Evolutionary conservation across 2,888 invertebrate genomes (phyloP).

Genomic region (Lithosia quadra): DNA sequence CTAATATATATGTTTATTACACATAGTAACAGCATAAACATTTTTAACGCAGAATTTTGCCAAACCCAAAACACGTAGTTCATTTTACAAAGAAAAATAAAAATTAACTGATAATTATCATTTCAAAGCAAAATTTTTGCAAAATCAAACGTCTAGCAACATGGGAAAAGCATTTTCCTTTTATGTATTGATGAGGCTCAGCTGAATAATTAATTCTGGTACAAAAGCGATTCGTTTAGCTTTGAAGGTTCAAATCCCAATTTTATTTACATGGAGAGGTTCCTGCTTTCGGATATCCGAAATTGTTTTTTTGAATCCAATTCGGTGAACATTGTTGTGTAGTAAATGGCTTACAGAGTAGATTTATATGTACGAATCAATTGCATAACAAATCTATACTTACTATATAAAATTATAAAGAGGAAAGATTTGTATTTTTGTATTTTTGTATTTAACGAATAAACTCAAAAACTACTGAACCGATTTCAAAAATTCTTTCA

Average conservation of each 20-base stretch:
- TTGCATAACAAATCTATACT: constrained; percentile 16
- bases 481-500: too few relatives aligned
- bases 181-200: constrained; percentile 12
- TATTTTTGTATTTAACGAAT: background rate
- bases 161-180: constrained; percentile 4
- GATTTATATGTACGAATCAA: constrained; percentile 14
- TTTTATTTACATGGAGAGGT: constrained; percentile 31
- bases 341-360: constrained; percentile 8
- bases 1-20: background rate
- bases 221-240: constrained; percentile 17
- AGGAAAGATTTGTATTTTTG: too few relatives aligned
- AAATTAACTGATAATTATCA: background rate
- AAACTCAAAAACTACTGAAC: too few relatives aligned
- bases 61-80: background rate
- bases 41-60: background rate
- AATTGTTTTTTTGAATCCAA: constrained; percentile 19
- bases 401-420: too few relatives aligned
- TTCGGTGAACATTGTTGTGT: background rate
- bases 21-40: background rate
- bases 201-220: constrained; percentile 19
- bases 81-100: background rate
- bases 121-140: background rate
- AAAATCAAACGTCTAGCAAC: background rate
- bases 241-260: constrained; percentile 20
- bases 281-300: constrained; percentile 15